phyloP scores from a whole-genome alignment of 2,888 invertebrate species.

The Lypha dubia region DNA sequence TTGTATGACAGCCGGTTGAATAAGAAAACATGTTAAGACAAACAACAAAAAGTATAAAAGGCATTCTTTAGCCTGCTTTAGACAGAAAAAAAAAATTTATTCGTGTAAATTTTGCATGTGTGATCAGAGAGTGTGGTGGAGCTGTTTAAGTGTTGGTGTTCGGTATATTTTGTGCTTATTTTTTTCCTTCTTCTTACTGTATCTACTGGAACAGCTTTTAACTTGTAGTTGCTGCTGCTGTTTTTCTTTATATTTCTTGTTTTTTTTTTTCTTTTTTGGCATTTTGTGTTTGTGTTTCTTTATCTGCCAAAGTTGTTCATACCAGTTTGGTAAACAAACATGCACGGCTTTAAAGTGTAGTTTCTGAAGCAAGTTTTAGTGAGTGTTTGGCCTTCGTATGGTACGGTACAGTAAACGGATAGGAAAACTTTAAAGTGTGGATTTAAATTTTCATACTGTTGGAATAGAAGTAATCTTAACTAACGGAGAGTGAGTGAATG shows the following conservation, averaged over 20 bases:
- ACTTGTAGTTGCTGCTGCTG: constrained; percentile 44
- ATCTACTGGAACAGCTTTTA: constrained; percentile 40
- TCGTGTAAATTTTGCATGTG: constrained; percentile 27
- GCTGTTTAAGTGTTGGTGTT: constrained; percentile 5
- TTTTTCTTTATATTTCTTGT: constrained; percentile 33
- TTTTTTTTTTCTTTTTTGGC: constrained; percentile 61
- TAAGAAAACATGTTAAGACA: constrained; percentile 38
- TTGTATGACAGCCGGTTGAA: constrained; percentile 57
- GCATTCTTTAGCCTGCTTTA: constrained; percentile 57
- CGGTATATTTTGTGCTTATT: constrained; percentile 49
- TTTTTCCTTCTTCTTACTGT: constrained; percentile 13
- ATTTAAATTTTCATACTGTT: neutral
- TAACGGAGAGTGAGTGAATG: constrained; percentile 59
- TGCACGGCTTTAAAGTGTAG: constrained; percentile 57
- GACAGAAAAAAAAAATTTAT: constrained; percentile 1
- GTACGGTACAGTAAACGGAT: constrained; percentile 82
- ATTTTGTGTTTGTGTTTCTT: constrained; percentile 50
- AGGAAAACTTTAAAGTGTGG: constrained; percentile 47
- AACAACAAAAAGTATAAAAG: constrained; percentile 18
- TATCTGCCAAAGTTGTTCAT: constrained; percentile 63
- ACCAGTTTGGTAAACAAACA: constrained; percentile 60
- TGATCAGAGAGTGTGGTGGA: constrained; percentile 13
- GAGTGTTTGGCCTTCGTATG: constrained; percentile 83
- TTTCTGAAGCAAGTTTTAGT: constrained; percentile 81
- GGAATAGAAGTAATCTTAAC: constrained; percentile 6